phyloP scores from a whole-genome alignment of 1,140 invertebrate species.

The Druon quercuslanigerum region DNA sequence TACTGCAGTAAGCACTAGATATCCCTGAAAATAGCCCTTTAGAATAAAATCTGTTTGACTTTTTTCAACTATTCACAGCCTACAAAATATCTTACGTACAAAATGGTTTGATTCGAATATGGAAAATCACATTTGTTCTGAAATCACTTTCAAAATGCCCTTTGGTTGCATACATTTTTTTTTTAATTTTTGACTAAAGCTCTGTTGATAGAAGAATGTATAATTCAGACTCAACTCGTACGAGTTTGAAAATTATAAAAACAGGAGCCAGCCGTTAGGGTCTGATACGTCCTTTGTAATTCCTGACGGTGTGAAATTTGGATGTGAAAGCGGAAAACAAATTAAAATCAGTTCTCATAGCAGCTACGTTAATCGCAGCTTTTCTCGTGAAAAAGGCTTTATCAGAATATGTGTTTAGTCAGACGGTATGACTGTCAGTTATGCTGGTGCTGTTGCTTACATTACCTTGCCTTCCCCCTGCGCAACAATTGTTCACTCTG shows the following conservation, averaged over 20 bases:
- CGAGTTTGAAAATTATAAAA: no score
- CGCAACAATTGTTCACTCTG: slow-evolving; percentile 19
- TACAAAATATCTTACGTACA: no score
- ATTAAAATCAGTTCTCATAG: slow-evolving; percentile 2
- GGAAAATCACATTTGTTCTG: no score
- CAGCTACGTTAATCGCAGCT: slow-evolving; percentile 19
- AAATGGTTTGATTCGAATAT: no score
- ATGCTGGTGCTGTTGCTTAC: slow-evolving; percentile 14
- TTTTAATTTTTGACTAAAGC: no score
- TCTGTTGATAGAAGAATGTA: not conserved
- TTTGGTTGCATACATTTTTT: no score
- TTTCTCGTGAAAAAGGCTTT: slow-evolving; percentile 5
- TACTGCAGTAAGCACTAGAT: no score
- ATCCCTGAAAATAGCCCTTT: no score
- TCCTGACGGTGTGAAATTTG: slow-evolving; percentile 1
- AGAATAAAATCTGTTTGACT: no score
- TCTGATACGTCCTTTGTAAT: not conserved
- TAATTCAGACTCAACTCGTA: not conserved
- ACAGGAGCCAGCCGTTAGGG: not conserved
- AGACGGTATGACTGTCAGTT: slow-evolving; percentile 29
- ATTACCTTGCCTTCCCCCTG: slow-evolving; percentile 1
- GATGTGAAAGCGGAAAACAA: slow-evolving; percentile 7
- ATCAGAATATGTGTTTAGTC: slow-evolving; percentile 29
- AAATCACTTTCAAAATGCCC: no score
- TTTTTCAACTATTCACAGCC: no score